phyloP scores from a whole-genome alignment of 2,888 invertebrate genomes.

The Nysson spinosus region DNA sequence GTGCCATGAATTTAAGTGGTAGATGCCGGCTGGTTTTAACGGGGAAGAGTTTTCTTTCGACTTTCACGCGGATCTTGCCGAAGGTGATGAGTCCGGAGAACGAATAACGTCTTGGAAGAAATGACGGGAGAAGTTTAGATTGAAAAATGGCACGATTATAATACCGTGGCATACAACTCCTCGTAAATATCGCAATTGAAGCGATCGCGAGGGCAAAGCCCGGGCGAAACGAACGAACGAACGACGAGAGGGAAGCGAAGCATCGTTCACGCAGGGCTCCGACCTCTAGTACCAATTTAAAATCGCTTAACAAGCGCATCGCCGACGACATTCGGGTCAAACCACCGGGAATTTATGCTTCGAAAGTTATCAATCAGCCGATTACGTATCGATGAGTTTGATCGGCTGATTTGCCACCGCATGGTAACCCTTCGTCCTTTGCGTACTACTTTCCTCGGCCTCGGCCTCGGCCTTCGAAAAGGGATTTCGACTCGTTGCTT shows the following conservation, averaged over 20 bases:
- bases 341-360: slow-evolving; percentile 21
- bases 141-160: no score
- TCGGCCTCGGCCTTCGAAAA: no score
- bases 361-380: slow-evolving; percentile 32
- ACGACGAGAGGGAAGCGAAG: slow-evolving; percentile 21
- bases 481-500: no score
- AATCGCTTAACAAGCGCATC: slow-evolving; percentile 58
- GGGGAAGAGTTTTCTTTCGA: no score
- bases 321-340: slow-evolving; percentile 37
- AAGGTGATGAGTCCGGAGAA: no score
- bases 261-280: slow-evolving; percentile 5
- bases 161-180: no score
- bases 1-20: no score
- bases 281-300: slow-evolving; percentile 56
- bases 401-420: no score
- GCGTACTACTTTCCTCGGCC: not conserved
- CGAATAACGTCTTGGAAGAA: no score
- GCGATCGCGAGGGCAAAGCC: slow-evolving; percentile 40
- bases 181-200: slow-evolving; percentile 65
- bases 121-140: no score
- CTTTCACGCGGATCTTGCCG: no score
- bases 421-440: not conserved
- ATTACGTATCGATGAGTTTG: not conserved
- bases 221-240: slow-evolving; percentile 24
- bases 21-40: no score